Percentiles rank a stretch among this genome's conserved stretches.
phyloP scores from a whole-genome alignment of 2,888 invertebrate genomes.

The Athalia rosae region DNA sequence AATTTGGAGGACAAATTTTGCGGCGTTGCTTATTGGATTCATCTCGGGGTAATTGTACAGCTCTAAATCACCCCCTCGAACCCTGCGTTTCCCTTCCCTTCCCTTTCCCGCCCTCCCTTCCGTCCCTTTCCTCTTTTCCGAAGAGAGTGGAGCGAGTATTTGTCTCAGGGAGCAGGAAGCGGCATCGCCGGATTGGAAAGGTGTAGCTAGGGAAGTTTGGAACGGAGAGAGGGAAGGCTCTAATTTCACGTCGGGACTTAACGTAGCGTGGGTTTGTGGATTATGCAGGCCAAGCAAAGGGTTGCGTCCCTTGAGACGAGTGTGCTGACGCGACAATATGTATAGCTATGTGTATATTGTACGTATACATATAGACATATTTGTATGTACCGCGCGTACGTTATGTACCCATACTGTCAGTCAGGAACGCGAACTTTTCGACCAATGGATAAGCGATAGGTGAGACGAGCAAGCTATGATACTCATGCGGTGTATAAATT shows the following conservation, averaged over 20 bases:
- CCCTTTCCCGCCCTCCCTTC: no score
- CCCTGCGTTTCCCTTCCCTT: no score
- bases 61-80: conserved; percentile 36
- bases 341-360: no score
- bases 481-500: no score
- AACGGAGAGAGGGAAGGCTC: conserved; percentile 51
- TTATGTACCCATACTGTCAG: background rate
- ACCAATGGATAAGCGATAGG: conserved; percentile 23
- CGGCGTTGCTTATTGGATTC: conserved; percentile 45
- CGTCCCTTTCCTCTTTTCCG: no score
- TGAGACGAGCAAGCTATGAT: background rate
- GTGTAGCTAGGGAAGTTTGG: conserved; percentile 21
- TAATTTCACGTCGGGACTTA: conserved; percentile 69
- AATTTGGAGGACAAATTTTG: conserved; percentile 44
- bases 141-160: conserved; percentile 11
- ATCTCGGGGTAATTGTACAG: conserved; percentile 31
- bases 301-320: conserved; percentile 69
- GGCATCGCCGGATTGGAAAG: conserved; percentile 43
- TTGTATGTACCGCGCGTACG: no score
- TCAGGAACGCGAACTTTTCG: background rate
- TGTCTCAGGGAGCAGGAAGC: conserved; percentile 38
- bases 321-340: conserved; percentile 69
- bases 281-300: conserved; percentile 68
- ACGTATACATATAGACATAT: no score
- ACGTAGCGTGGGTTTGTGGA: conserved; percentile 62